Evolutionary conservation across 1,140 invertebrate species (phyloP).

Genomic region (Trigoniulus corallinus): DNA sequence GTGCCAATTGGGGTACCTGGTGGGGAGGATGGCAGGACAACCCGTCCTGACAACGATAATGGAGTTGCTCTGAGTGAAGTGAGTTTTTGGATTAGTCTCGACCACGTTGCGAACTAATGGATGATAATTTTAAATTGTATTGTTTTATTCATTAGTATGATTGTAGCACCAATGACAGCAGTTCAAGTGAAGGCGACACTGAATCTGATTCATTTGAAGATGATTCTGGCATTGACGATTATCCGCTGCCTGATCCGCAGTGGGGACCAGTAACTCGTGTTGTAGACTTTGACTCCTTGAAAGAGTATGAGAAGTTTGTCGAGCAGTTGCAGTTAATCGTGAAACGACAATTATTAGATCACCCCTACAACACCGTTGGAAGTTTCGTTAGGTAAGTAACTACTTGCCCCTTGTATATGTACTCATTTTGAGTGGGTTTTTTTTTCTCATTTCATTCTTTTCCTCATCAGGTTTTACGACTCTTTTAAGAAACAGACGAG

Average conservation of each 20-base stretch:
- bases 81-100: no score
- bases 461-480: conserved; percentile 44
- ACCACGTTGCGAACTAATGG: no score
- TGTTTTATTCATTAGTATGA: conserved; percentile 10
- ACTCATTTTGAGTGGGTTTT: conserved; percentile 12
- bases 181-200: not conserved
- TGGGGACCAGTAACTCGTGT: conserved; percentile 33
- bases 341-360: conserved; percentile 47
- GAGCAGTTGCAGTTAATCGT: conserved; percentile 53
- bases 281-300: conserved; percentile 16
- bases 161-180: not conserved
- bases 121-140: conserved; percentile 17
- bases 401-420: conserved; percentile 11
- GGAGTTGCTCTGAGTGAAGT: no score
- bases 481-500: conserved; percentile 39
- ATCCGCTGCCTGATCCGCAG: conserved; percentile 47
- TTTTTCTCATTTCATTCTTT: conserved; percentile 2
- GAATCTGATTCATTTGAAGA: conserved; percentile 1
- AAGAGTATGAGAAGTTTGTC: conserved; percentile 45
- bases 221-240: conserved; percentile 20
- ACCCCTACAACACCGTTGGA: conserved; percentile 70
- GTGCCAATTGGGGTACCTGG: not conserved
- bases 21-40: not conserved
- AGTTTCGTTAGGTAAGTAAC: conserved; percentile 54
- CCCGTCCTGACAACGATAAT: not conserved